Evolutionary conservation across 2,888 invertebrate genomes (phyloP), one percentile per base, ranked within the genome.

Genomic region (Fissipunctia ypsillon): DNA sequence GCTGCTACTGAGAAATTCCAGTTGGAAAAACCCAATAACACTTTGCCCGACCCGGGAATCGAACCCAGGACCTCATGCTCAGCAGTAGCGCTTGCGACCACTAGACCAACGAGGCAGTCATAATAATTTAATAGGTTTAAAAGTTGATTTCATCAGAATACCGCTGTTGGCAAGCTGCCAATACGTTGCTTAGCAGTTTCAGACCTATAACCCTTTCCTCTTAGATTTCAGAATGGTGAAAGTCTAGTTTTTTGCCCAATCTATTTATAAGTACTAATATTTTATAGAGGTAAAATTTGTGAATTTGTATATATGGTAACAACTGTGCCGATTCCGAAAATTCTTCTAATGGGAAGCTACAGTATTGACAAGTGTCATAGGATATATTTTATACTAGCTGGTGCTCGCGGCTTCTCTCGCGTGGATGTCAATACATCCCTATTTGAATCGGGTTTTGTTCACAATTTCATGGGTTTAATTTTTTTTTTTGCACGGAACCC

Each of bases 131-230:
- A 48, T 65, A 22, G 48, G 48, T 73, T 80, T 28, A 43, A 73
- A 80, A 56, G 35, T 80, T 80, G 54, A 73, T 80, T 66, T 76
- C 31, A 64, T 45, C 50, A 50, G 56, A 38, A 22, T 50, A 65
- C 35, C n/a, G n/a, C 25, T 54, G 50, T 66, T 77, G 77, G 65
- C 65, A 7, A 56, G 50, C n/a, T 66, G 60, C 80, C 77, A 77
- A 66, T 52, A 56, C 50, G 35, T 61, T 61, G 43, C 60, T 80
- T 77, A 80, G 80, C 65, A 25, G 50, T 56, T 54, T 43, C 60
- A 38, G 56, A 25, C 65, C n/a, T 73, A 25, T 50, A 61, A 56
- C 60, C 59, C 41, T 25, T 14, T 52, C 14, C 56, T 54, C 16
- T 73, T 19, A 22, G 7, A 31, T 64, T 78, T 64, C 38, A 31